Base-by-base conservation (phyloP, 2,113 vertebrate genomes). In the Mustela nigripes region DNA sequence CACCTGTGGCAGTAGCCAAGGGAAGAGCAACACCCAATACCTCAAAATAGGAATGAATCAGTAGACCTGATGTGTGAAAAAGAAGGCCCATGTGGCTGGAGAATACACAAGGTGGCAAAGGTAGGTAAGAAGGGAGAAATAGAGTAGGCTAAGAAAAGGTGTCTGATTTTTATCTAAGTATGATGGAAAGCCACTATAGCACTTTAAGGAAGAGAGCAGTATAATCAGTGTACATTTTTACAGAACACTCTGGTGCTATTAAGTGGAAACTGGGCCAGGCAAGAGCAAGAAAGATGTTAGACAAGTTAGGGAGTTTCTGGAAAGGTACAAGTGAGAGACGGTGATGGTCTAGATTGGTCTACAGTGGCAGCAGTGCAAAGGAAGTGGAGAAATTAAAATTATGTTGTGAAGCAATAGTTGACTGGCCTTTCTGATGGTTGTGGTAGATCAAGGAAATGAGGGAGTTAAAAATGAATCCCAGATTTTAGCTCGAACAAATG, bases 381-480 rank as follows among this genome's bases (percentile, higher is more conserved):
- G 48, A 87, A 85, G 31, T 24, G 60, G 33, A 90, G 48, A 94
- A 79, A 91, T 45, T 85, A 67, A 45, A 90, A 42, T 39, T 9
- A 62, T 3, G 10, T 50, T 85, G n/a, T 24, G 8, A 73, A 62
- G 73, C 36, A 39, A 91, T 0, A 76, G 31, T 31, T 21, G 1
- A 78, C 9, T 74, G n/a, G 87, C 33, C 81, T 69, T 88, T 76
- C 42, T 56, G 14, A 69, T 39, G 80, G 45, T 60, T 89, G 67
- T 9, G 94, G 42, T 6, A 76, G 79, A 95, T 69, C 21, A 14
- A 96, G 36, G 74, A 90, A 90, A 81, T 60, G 42, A 62, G 50
- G 26, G 21, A 67, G 24, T 11, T 89, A 69, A 96, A 96, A 92
- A 58, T 21, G 48, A 92, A 81, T 53, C 36, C 88, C 84, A 88